Conservation (phyloP, 1,140 invertebrate species). For the Sesamia nonagrioides region DNA sequence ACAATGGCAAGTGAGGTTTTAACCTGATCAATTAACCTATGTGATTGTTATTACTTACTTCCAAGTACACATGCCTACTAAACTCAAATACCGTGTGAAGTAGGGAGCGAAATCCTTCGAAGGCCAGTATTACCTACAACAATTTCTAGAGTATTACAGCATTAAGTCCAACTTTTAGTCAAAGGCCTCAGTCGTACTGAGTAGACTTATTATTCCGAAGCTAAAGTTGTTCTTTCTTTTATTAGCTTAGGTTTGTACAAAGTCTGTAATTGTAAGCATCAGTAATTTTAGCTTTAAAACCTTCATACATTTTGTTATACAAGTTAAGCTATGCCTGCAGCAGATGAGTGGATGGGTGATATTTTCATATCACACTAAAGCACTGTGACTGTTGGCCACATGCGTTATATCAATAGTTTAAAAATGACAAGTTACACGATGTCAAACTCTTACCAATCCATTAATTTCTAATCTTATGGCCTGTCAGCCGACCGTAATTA, state of each 20-base stretch:
- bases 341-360: too few species aligned
- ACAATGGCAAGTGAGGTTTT: too few species aligned
- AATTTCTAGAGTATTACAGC: neutral
- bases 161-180: conserved; percentile 10
- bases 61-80: neutral
- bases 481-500: too few species aligned
- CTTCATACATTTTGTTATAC: neutral
- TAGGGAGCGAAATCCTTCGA: neutral
- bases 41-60: too few species aligned
- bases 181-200: conserved; percentile 18
- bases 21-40: too few species aligned
- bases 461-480: too few species aligned
- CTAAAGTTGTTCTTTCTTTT: conserved; percentile 10
- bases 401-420: too few species aligned
- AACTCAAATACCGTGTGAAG: neutral
- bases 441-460: too few species aligned
- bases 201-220: neutral
- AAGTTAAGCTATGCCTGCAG: too few species aligned
- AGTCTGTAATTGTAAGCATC: neutral
- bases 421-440: too few species aligned
- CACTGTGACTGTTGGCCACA: too few species aligned
- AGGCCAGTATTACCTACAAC: conserved; percentile 12
- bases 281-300: neutral
- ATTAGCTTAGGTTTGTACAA: conserved; percentile 4
- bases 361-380: too few species aligned